These are phyloP conservation scores for Vicugna pacos DNA, from an alignment of 2,113 vertebrate species.

Conservation along the genomic window DNA sequence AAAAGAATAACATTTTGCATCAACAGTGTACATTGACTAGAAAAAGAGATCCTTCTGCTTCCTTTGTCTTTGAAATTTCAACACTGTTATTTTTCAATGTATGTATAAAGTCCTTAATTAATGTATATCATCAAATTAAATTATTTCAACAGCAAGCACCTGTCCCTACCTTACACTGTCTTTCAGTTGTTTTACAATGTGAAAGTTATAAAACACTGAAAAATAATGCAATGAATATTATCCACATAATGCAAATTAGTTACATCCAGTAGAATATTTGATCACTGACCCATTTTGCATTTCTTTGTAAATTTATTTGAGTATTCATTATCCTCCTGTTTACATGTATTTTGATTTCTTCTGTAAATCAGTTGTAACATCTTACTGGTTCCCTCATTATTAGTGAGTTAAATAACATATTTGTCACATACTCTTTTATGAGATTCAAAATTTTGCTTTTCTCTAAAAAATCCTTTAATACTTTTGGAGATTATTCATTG, in stretches of 20 bases:
- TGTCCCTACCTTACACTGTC: neutral
- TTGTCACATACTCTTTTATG: neutral
- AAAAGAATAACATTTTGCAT: neutral
- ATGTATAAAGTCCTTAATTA: neutral
- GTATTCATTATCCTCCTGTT: neutral
- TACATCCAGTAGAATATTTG: neutral
- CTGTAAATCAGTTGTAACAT: neutral
- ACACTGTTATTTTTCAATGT: neutral
- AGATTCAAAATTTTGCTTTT: neutral
- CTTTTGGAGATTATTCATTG: neutral
- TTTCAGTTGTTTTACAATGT: neutral
- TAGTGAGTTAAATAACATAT: neutral
- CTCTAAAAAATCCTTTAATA: neutral
- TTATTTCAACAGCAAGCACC: neutral
- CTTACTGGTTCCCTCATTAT: neutral
- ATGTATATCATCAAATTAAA: neutral
- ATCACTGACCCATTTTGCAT: neutral
- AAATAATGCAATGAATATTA: neutral
- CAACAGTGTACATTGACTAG: neutral
- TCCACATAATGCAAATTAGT: neutral
- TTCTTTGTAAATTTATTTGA: neutral
- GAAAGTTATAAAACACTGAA: neutral
- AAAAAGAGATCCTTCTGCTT: neutral
- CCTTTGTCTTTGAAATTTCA: neutral
- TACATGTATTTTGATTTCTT: neutral